Percentiles rank a stretch among this genome's conserved stretches.
phyloP scores from a whole-genome alignment of 2,888 invertebrate species.

The Polylopha cassiicola region DNA sequence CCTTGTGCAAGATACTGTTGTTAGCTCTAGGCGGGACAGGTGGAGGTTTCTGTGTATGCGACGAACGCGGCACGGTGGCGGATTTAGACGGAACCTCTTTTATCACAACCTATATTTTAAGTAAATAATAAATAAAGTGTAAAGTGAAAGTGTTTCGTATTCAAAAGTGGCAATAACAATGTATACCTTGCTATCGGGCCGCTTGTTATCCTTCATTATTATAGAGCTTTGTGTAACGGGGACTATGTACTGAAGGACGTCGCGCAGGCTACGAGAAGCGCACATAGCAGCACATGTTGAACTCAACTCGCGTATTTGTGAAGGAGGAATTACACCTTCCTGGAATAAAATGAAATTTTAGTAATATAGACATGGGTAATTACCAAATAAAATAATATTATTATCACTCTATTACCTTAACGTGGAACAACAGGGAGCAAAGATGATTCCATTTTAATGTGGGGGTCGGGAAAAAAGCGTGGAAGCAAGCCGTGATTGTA shows the following conservation, averaged over 20 bases:
- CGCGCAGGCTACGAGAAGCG: constrained; percentile 67
- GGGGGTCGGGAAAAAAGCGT: constrained; percentile 97
- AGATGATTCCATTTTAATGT: constrained; percentile 95
- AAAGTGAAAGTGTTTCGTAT: neutral
- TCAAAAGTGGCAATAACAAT: neutral
- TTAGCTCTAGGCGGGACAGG: constrained; percentile 60
- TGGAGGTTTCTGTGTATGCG: constrained; percentile 56
- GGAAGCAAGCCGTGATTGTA: constrained; percentile 94
- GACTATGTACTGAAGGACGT: constrained; percentile 61
- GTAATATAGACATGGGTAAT: neutral
- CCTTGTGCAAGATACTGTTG: constrained; percentile 47
- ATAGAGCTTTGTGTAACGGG: constrained; percentile 54
- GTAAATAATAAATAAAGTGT: neutral
- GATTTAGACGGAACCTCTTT: constrained; percentile 59
- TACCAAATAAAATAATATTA: constrained; percentile 1
- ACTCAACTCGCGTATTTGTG: constrained; percentile 53
- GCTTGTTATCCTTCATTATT: constrained; percentile 35
- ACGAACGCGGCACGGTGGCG: constrained; percentile 58
- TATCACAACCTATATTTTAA: constrained; percentile 34
- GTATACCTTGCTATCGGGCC: constrained; percentile 49
- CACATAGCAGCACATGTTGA: constrained; percentile 92
- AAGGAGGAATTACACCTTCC: constrained; percentile 53
- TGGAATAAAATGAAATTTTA: constrained; percentile 31
- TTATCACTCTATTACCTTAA: constrained; percentile 70
- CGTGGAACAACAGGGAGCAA: constrained; percentile 86